Conservation (phyloP, 2,888 invertebrate genomes). For the Zygothrica quintamaculata region DNA sequence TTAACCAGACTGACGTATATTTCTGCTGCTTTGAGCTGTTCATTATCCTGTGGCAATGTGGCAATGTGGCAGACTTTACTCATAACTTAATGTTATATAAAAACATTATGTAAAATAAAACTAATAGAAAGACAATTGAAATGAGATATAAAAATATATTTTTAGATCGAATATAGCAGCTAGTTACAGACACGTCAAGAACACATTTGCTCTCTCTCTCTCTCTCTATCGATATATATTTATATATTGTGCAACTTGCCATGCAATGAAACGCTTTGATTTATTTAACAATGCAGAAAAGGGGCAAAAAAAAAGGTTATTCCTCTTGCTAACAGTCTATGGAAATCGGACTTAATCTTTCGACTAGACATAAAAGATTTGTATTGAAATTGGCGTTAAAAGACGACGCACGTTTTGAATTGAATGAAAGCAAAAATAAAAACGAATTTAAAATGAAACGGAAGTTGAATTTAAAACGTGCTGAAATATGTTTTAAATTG, state of each 20-base stretch:
- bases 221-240: constrained; percentile 26
- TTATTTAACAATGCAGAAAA: constrained; percentile 47
- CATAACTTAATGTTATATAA: too few species aligned
- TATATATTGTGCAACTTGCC: constrained; percentile 24
- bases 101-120: too few species aligned
- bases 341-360: background rate
- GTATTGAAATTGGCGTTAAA: constrained; percentile 33
- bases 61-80: too few species aligned
- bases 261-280: constrained; percentile 43
- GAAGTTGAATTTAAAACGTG: constrained; percentile 16
- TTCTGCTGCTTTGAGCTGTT: too few species aligned
- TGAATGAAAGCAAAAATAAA: constrained; percentile 30
- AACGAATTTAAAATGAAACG: constrained; percentile 35
- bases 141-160: too few species aligned
- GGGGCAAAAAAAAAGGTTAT: constrained; percentile 3
- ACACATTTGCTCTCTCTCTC: too few species aligned
- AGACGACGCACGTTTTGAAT: constrained; percentile 52
- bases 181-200: too few species aligned
- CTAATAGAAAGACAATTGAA: too few species aligned
- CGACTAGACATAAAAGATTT: constrained; percentile 29
- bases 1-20: too few species aligned
- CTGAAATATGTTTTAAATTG: constrained; percentile 51
- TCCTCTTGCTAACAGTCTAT: constrained; percentile 7
- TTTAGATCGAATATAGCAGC: background rate
- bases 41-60: too few species aligned